Evolutionary conservation across 1,140 invertebrate species (phyloP).

Genomic region (Drosophila cardini): DNA sequence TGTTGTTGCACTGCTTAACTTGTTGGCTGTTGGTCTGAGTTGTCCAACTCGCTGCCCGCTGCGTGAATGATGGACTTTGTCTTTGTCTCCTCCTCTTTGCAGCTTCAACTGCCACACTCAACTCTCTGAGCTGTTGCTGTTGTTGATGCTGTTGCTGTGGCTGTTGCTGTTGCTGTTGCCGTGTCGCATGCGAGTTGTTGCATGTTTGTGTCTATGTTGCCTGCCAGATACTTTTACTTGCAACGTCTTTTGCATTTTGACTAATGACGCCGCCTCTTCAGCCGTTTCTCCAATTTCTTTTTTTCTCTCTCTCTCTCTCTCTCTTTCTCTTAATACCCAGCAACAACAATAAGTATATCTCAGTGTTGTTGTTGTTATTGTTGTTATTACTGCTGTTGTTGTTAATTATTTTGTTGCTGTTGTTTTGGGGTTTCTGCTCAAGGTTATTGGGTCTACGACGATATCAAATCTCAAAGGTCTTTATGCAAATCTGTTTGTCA

Average conservation of each 20-base stretch:
- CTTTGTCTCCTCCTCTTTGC: constrained; percentile 56
- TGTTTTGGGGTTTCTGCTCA: constrained; percentile 18
- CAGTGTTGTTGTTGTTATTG: constrained; percentile 21
- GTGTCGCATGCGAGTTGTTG: constrained; percentile 71
- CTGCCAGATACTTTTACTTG: constrained; percentile 79
- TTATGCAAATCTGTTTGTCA: constrained; percentile 47
- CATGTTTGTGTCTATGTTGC: constrained; percentile 76
- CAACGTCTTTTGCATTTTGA: constrained; percentile 65
- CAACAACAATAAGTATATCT: constrained; percentile 13
- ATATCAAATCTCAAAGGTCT: constrained; percentile 38
- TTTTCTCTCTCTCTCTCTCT: no score
- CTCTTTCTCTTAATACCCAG: constrained; percentile 62
- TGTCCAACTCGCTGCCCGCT: constrained; percentile 67
- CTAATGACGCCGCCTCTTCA: constrained; percentile 66
- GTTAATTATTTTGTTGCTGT: constrained; percentile 47
- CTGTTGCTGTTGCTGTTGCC: constrained; percentile 30
- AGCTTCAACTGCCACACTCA: constrained; percentile 22
- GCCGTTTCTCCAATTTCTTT: constrained; percentile 77
- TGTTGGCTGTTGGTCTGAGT: constrained; percentile 56
- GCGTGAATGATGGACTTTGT: constrained; percentile 82
- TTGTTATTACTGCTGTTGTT: constrained; percentile 56
- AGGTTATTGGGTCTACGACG: constrained; percentile 30
- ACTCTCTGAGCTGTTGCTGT: constrained; percentile 21
- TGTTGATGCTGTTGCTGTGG: background rate
- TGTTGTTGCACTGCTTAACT: constrained; percentile 58